Conservation (phyloP, 1,140 invertebrate genomes). For the Cylas formicarius region DNA sequence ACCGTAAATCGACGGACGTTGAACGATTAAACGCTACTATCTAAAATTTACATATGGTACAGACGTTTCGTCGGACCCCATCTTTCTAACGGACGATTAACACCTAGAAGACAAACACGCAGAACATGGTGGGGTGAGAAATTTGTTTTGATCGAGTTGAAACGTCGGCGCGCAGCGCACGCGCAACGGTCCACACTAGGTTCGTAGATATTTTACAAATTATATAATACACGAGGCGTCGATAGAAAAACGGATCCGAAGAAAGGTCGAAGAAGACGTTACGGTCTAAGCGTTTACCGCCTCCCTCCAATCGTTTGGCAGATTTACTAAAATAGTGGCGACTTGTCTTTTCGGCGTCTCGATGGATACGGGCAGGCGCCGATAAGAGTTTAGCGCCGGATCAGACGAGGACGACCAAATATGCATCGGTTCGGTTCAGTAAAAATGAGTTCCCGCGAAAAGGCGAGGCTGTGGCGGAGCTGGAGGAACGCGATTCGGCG, state of each 20-base stretch:
- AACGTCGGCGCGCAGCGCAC: no score
- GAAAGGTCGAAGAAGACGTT: constrained; percentile 1
- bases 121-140: no score
- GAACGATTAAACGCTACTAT: constrained; percentile 23
- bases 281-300: constrained; percentile 11
- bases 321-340: constrained; percentile 1
- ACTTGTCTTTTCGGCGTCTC: constrained; percentile 7
- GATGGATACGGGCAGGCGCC: constrained; percentile 6
- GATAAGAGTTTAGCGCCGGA: no score
- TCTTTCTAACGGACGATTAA: no score
- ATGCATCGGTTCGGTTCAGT: constrained; percentile 19
- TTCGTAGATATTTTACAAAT: no score
- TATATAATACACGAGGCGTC: no score
- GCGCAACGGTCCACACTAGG: no score
- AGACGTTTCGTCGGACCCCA: constrained; percentile 1
- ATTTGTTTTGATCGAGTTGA: no score
- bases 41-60: constrained; percentile 7
- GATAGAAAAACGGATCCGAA: no score
- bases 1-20: constrained; percentile 26
- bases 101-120: no score
- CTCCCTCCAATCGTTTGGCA: constrained; percentile 16
- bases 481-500: no score
- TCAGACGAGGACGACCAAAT: constrained; percentile 21
- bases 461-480: constrained; percentile 19
- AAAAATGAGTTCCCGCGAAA: constrained; percentile 20